Evolutionary conservation across 1,140 invertebrate species (phyloP), one percentile per base, ranked within the genome.

Genomic region (Drosophila pandora): DNA sequence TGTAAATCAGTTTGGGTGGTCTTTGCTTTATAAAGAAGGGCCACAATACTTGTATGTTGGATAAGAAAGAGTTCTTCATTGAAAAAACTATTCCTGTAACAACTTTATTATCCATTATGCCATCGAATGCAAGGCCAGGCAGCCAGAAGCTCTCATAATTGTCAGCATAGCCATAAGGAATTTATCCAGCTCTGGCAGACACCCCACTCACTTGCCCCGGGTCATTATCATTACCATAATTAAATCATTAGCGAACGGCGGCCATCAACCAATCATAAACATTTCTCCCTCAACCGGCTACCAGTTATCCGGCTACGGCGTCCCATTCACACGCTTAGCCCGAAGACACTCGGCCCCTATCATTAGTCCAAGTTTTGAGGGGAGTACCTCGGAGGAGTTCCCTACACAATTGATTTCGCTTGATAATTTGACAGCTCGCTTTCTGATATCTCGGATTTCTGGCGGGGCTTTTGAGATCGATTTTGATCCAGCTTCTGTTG

Each of bases 391-490:
- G 45, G 22, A 76, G 49, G 48, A 69, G 32, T 47, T 48, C 43
- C 39, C 54, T 30, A 32, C 22, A 52, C 82, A 82, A 88, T 88
- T 87, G 83, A 82, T 79, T 87, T 76, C 74, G 67, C 55, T 85
- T 65, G 65, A 64, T 82, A 87, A 88, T 87, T 87, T 87, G 82
- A 87, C 82, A 87, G 82, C 78, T 82, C 59, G 83, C 58, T 60
- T 83, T 85, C 57, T 79, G 74, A 76, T 85, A 88, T 87, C 83
- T 87, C 75, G 56, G 56, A 88, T 88, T 82, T 85, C 81, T 52
- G 59, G 67, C 57, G 60, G 58, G 25, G 41, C 32, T 52, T 21
- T 49, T 62, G 49, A 76, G 53, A 52, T 74, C 45, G 43, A 57
- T 55, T 83, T 57, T 48, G 53, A 68, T 54, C 50, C 17, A 47